These are phyloP conservation scores for Diadema setosum DNA, from an alignment of 35 echinoderm and acorn worm genomes.

Conservation along the genomic window DNA sequence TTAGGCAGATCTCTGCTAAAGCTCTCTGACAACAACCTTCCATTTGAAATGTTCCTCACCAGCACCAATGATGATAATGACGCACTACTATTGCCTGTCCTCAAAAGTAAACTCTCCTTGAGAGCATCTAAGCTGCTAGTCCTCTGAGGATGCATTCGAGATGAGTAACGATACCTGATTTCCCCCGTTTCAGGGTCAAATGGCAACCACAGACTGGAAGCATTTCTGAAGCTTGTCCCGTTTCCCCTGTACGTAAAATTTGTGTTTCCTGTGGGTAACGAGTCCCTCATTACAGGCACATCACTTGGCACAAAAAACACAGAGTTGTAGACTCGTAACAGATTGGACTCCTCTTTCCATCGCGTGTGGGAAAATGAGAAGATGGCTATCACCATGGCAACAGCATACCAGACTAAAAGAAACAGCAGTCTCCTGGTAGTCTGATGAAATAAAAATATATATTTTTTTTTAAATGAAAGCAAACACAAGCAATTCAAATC, in stretches of 20 bases:
- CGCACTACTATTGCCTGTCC: conserved; percentile 26
- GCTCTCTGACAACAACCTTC: neutral
- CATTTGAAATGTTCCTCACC: neutral
- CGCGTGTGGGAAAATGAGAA: conserved; percentile 18
- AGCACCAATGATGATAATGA: neutral
- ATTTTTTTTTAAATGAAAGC: too few species aligned
- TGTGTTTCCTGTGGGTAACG: neutral
- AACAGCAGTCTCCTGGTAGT: conserved; percentile 32
- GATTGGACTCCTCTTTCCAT: conserved; percentile 40
- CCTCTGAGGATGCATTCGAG: conserved; percentile 6
- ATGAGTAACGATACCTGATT: neutral
- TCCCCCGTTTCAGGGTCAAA: conserved; percentile 19
- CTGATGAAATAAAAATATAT: neutral
- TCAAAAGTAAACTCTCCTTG: neutral
- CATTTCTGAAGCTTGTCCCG: neutral
- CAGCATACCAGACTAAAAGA: conserved; percentile 44
- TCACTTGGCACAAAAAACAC: conserved; percentile 29
- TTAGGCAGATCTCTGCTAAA: neutral
- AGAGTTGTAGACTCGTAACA: conserved; percentile 44
- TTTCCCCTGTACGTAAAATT: neutral
- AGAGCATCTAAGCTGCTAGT: conserved; percentile 17
- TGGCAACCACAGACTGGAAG: neutral
- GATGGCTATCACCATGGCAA: conserved; percentile 38
- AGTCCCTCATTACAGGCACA: conserved; percentile 8
- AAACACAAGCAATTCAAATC: neutral